A percentile compares a stretch with the other conserved stretches of the same genome.
Evolutionary conservation across 2,113 vertebrate genomes (phyloP).

Genomic region (Sinocyclocheilus maitianheensis): DNA sequence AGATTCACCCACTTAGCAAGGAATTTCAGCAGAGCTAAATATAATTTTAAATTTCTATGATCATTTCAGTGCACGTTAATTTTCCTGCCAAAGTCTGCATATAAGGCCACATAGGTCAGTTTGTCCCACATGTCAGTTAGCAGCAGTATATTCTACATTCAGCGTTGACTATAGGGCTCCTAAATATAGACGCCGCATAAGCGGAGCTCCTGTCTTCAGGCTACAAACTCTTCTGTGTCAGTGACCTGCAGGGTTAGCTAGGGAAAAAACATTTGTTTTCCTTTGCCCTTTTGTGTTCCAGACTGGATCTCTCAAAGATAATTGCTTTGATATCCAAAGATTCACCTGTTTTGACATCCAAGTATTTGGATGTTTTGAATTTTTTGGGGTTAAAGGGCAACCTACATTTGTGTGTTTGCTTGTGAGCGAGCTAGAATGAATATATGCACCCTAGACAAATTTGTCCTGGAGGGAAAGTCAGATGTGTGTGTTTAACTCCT

Average conservation of each 20-base stretch:
- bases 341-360: background rate
- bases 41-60: background rate
- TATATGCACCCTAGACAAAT: background rate
- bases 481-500: background rate
- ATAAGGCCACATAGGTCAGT: background rate
- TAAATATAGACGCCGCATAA: background rate
- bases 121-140: background rate
- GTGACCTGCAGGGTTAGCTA: background rate
- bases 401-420: background rate
- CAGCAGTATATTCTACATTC: background rate
- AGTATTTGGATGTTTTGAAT: constrained; percentile 4
- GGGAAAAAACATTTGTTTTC: background rate
- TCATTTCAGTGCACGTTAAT: background rate
- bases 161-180: background rate
- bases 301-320: background rate
- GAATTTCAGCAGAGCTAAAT: background rate
- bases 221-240: background rate
- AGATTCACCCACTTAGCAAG: background rate
- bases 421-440: background rate
- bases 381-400: background rate
- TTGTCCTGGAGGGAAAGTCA: background rate
- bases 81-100: background rate
- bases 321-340: background rate
- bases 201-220: background rate
- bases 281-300: background rate